These are phyloP conservation scores for Magallana angulata DNA, from an alignment of 1,140 invertebrate species.

Conservation along the genomic window DNA sequence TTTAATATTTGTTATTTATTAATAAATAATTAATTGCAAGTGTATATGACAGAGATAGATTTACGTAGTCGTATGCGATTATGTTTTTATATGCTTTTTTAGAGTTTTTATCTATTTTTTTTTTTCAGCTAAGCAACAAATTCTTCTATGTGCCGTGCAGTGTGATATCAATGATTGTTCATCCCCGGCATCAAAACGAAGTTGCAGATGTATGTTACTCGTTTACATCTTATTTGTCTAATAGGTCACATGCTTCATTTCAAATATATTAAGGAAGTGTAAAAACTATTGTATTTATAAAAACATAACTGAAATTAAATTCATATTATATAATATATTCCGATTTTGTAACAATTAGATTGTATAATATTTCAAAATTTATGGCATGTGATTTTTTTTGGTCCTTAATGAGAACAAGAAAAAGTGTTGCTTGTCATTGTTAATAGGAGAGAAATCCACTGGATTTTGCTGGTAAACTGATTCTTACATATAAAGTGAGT, in stretches of 20 bases:
- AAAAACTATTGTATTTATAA: not conserved
- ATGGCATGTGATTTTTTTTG: too few relatives aligned
- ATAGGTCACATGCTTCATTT: not conserved
- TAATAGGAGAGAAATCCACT: slow-evolving; percentile 6
- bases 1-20: too few relatives aligned
- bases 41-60: not conserved
- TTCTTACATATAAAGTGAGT: not conserved
- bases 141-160: slow-evolving; percentile 6
- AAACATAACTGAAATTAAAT: not conserved
- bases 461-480: slow-evolving; percentile 10
- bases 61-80: not conserved
- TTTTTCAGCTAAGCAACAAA: not conserved
- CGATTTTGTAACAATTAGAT: not conserved
- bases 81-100: not conserved
- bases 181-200: not conserved
- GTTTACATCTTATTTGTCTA: not conserved
- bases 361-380: slow-evolving; percentile 6
- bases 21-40: too few relatives aligned
- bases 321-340: not conserved
- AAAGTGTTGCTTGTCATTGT: not conserved
- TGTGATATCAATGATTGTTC: not conserved
- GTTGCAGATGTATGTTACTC: not conserved
- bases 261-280: not conserved
- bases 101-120: not conserved
- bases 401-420: slow-evolving; percentile 7